Evolutionary conservation across 2,888 invertebrate genomes (phyloP).

Genomic region (Sinentomon sp.): DNA sequence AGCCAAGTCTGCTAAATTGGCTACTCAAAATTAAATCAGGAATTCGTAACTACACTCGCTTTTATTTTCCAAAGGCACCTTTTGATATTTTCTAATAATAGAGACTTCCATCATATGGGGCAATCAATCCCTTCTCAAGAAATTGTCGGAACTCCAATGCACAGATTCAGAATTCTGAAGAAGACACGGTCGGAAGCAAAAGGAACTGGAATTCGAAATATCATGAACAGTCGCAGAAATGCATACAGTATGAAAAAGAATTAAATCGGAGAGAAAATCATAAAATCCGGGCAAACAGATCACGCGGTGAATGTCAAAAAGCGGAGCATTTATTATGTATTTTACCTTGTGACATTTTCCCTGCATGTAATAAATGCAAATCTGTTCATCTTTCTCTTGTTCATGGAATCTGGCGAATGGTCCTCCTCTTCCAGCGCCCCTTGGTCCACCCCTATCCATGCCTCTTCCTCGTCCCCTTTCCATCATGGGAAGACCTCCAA

Average conservation of each 20-base stretch:
- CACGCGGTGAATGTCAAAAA: constrained; percentile 1
- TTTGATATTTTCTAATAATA: no score
- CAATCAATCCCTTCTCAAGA: no score
- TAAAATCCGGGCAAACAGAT: not conserved
- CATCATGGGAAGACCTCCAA: constrained; percentile 1
- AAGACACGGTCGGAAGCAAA: no score
- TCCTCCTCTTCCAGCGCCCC: constrained; percentile 4
- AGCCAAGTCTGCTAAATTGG: no score
- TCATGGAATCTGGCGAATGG: constrained; percentile 2
- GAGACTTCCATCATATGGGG: no score
- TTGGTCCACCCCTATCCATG: constrained; percentile 4
- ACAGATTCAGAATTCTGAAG: no score
- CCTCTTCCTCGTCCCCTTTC: constrained; percentile 7
- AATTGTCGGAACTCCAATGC: no score
- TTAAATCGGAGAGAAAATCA: not conserved
- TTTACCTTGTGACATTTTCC: constrained; percentile 50
- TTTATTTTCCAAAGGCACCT: no score
- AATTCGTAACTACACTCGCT: no score
- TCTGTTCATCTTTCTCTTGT: constrained; percentile 27
- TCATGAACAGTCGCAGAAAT: no score
- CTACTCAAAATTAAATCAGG: no score
- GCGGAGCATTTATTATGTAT: constrained; percentile 3
- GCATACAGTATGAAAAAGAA: not conserved
- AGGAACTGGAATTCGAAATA: no score
- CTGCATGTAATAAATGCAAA: constrained; percentile 62